Percentiles rank a stretch among this genome's conserved stretches.
Conservation (phyloP, 2,113 vertebrate species). For the Camarhynchus parvulus region DNA sequence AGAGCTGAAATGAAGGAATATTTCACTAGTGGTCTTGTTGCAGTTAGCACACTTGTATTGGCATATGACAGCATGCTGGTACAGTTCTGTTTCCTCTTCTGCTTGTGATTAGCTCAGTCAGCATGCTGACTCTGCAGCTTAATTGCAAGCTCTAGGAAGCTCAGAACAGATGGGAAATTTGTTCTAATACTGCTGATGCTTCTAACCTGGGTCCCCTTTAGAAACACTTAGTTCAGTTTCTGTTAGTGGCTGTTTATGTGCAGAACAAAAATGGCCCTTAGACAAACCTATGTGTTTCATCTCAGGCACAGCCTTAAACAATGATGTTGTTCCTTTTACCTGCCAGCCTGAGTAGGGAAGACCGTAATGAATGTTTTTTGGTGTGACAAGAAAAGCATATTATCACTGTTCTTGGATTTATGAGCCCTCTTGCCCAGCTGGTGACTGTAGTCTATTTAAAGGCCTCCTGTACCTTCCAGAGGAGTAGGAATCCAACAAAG, state of each 20-base stretch:
- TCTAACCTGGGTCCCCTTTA: background rate
- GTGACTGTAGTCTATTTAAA: background rate
- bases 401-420: background rate
- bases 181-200: background rate
- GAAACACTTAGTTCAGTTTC: background rate
- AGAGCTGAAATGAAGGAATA: background rate
- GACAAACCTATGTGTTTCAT: background rate
- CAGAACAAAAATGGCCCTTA: background rate
- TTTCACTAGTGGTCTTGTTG: background rate
- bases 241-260: background rate
- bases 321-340: background rate
- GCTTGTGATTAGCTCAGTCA: background rate
- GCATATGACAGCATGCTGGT: background rate
- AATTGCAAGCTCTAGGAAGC: background rate
- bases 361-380: background rate
- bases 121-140: background rate
- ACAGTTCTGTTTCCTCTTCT: background rate
- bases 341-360: background rate
- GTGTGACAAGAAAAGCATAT: background rate
- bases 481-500: background rate
- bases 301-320: background rate
- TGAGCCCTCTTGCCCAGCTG: fast-evolving
- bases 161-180: background rate
- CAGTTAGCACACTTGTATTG: background rate
- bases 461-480: background rate